Conservation (phyloP, 2,888 invertebrate genomes). For the Uloborus plumipes region DNA sequence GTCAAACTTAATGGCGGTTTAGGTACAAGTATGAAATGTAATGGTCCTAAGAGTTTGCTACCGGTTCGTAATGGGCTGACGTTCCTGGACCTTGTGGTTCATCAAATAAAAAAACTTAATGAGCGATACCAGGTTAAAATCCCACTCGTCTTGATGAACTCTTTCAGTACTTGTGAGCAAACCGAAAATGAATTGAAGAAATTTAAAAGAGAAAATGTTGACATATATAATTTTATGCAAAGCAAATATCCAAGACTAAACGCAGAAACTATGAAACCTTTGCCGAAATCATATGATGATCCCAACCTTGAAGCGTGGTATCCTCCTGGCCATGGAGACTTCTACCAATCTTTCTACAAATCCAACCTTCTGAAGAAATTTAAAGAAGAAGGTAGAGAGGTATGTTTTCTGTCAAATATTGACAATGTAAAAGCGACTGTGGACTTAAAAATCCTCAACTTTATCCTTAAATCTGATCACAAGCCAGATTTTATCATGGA, state of each 20-base stretch:
- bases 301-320: constrained; percentile 93
- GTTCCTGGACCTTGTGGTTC: constrained; percentile 93
- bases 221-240: constrained; percentile 97
- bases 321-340: constrained; percentile 98
- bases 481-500: constrained; percentile 97
- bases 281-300: constrained; percentile 81
- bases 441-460: constrained; percentile 89
- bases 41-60: constrained; percentile 96
- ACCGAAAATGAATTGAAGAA: constrained; percentile 93
- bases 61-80: constrained; percentile 92
- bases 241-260: constrained; percentile 92
- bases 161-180: constrained; percentile 98
- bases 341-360: constrained; percentile 94
- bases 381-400: constrained; percentile 82
- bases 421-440: constrained; percentile 99
- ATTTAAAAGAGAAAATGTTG: constrained; percentile 90
- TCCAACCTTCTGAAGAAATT: constrained; percentile 92
- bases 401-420: constrained; percentile 98
- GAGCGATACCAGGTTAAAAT: constrained; percentile 84
- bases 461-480: constrained; percentile 73
- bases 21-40: constrained; percentile 97
- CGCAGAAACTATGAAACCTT: constrained; percentile 92
- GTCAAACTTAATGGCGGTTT: constrained; percentile 95
- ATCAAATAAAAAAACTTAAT: constrained; percentile 91
- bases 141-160: constrained; percentile 98